Base-by-base conservation (phyloP, 2,888 invertebrate species). In the Megalurothrips usitatus region DNA sequence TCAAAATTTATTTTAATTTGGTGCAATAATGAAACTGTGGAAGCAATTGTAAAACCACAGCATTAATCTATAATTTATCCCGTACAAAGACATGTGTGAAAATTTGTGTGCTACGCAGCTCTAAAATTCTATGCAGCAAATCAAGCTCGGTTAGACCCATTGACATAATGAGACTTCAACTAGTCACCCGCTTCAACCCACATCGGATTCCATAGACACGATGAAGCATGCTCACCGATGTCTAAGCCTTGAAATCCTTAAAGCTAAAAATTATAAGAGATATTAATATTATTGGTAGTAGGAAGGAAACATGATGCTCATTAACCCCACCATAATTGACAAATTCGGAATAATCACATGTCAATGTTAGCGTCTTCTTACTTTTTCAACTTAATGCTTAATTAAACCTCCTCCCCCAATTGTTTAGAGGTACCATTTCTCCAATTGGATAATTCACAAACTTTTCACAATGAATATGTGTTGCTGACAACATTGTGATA, bases 161-260 rank as follows among this genome's bases (percentile, higher is more conserved):
- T 75, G 68, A 75, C 68, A 75, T 75, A 75, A 75, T 75, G 68
- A 75, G 68, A 75, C 68, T 75, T 75, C 68, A 75, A 75, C 68
- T 75, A 75, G 68, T 26, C 23, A 75, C 68, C 68, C 68, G 26
- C 8, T 26, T 26, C 26, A 75, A 75, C 26, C 26, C 23, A 75
- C 12, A 75, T 26, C n/a, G 26, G 12, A 75, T 75, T 26, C 68
- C 26, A 75, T 23, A 75, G 58, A 58, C 58, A 14, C 17, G 58
- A 58, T 58, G 58, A 14, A 58, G 58, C 8, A 58, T 6, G 68
- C 68, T 75, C 68, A 75, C 68, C 68, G 26, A 58, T 14, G 58
- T 58, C 58, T 19, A 58, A 26, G 26, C 26, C 68, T 26, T 26
- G 68, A 12, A 26, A 75, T 75, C 68, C 68, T 75, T 75, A 26